These are phyloP conservation scores for Drosophila persimilis DNA, from an alignment of 1,140 invertebrate species.

Conservation along the genomic window DNA sequence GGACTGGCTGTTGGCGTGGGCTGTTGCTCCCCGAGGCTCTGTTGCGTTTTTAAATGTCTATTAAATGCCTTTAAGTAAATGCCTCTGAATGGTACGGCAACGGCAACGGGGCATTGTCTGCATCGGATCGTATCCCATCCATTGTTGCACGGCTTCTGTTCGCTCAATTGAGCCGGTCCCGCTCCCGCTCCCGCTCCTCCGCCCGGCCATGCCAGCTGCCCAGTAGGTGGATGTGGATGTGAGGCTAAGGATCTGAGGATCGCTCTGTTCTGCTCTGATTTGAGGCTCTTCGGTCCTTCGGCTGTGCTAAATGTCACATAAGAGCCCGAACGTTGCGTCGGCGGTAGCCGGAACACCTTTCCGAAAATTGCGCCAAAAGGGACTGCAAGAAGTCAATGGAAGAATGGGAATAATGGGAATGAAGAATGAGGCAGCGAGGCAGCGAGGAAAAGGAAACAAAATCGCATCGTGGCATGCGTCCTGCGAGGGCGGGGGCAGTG, in stretches of 20 bases:
- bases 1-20: slow-evolving; percentile 8
- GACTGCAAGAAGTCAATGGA: slow-evolving; percentile 14
- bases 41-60: slow-evolving; percentile 44
- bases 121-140: slow-evolving; percentile 21
- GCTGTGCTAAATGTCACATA: slow-evolving; percentile 59
- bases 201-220: slow-evolving; percentile 21
- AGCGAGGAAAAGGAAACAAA: slow-evolving; percentile 43
- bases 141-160: slow-evolving; percentile 33
- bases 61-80: slow-evolving; percentile 56
- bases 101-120: slow-evolving; percentile 36
- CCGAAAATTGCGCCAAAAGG: slow-evolving; percentile 52
- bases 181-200: too few species aligned
- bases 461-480: slow-evolving; percentile 42
- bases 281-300: slow-evolving; percentile 8
- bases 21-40: slow-evolving; percentile 10
- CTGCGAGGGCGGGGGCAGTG: not conserved
- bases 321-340: slow-evolving; percentile 26
- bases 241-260: not conserved
- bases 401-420: not conserved
- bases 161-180: slow-evolving; percentile 44
- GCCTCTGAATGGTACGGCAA: slow-evolving; percentile 5
- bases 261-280: slow-evolving; percentile 47
- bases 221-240: not conserved
- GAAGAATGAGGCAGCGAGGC: slow-evolving; percentile 22
- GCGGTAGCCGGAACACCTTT: slow-evolving; percentile 39